phyloP scores from a whole-genome alignment of 2,888 invertebrate genomes.

The Leptura quadrifasciata region DNA sequence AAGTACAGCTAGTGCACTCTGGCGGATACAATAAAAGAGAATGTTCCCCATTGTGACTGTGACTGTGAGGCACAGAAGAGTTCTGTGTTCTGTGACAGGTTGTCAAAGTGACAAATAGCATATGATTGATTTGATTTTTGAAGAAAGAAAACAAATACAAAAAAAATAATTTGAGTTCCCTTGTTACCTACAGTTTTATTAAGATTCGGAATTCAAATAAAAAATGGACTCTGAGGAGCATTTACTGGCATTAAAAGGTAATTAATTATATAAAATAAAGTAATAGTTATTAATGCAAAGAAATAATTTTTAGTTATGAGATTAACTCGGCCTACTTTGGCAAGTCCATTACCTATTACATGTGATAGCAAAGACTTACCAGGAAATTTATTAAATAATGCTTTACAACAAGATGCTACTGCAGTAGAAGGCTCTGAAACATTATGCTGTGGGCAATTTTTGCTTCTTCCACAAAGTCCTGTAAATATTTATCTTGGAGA shows the following conservation, averaged over 20 bases:
- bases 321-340: constrained; percentile 92
- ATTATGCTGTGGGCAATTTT: constrained; percentile 90
- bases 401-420: constrained; percentile 89
- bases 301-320: constrained; percentile 85
- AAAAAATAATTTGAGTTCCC: too few species aligned
- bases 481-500: constrained; percentile 99
- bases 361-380: constrained; percentile 91
- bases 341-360: constrained; percentile 87
- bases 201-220: too few species aligned
- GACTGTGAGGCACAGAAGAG: too few species aligned
- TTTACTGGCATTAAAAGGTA: constrained; percentile 69
- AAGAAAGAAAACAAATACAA: too few species aligned
- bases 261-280: not conserved
- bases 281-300: constrained; percentile 37
- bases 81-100: too few species aligned
- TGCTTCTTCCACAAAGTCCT: constrained; percentile 96
- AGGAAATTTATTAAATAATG: constrained; percentile 86
- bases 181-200: too few species aligned
- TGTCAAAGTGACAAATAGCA: too few species aligned
- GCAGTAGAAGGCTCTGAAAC: constrained; percentile 88
- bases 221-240: constrained; percentile 69
- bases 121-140: too few species aligned
- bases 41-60: too few species aligned
- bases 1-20: too few species aligned
- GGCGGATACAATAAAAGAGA: too few species aligned